A percentile compares a stretch with the other conserved stretches of the same genome.
Conservation (phyloP, 2,888 invertebrate species). For the Lathronympha strigana region DNA sequence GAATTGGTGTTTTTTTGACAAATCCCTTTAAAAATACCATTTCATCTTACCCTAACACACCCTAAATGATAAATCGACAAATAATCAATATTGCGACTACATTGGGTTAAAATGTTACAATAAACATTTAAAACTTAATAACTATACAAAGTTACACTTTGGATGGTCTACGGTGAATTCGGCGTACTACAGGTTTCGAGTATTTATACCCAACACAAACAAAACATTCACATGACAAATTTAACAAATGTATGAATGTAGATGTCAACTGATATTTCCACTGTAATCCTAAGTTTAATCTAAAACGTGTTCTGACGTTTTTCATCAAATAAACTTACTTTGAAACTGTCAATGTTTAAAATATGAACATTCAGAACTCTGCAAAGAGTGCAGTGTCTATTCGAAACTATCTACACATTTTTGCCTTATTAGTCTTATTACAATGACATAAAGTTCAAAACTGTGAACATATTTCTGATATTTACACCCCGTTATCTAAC, state of each 20-base stretch:
- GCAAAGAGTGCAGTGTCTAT: not conserved
- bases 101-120: slow-evolving; percentile 53
- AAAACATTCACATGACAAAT: slow-evolving; percentile 23
- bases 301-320: slow-evolving; percentile 8
- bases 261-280: slow-evolving; percentile 24
- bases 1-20: too few species aligned
- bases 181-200: slow-evolving; percentile 26
- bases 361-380: not conserved
- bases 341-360: slow-evolving; percentile 1
- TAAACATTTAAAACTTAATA: slow-evolving; percentile 68
- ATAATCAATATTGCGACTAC: slow-evolving; percentile 65
- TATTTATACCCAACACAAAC: slow-evolving; percentile 33
- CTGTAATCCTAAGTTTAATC: slow-evolving; percentile 15
- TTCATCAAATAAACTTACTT: not conserved
- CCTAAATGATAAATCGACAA: slow-evolving; percentile 43
- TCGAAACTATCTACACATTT: not conserved
- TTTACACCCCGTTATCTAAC: too few species aligned
- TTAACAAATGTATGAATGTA: slow-evolving; percentile 13
- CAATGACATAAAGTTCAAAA: not conserved
- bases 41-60: too few species aligned
- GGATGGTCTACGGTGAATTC: slow-evolving; percentile 51
- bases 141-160: slow-evolving; percentile 70
- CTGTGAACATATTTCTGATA: not conserved
- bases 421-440: not conserved
- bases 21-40: too few species aligned